Conservation (phyloP, 2,888 invertebrate species). For the Monochamus alternatus region DNA sequence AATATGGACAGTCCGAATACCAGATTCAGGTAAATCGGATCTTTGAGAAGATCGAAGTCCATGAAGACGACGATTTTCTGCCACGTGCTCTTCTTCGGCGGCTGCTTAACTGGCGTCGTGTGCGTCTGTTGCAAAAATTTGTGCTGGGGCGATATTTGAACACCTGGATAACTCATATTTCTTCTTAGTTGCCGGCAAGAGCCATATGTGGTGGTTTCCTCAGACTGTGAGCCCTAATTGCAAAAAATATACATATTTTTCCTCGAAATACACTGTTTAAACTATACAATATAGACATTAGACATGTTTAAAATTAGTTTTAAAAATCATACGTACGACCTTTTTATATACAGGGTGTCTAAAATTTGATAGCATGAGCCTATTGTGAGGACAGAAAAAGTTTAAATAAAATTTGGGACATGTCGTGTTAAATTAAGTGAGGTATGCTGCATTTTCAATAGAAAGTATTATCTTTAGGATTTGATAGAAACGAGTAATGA, state of each 20-base stretch:
- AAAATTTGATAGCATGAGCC: too few species aligned
- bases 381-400: too few species aligned
- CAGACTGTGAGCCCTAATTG: slow-evolving; percentile 43
- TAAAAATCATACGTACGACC: too few species aligned
- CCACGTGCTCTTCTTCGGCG: slow-evolving; percentile 64
- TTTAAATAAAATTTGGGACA: too few species aligned
- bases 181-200: slow-evolving; percentile 62
- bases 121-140: slow-evolving; percentile 60
- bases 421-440: too few species aligned
- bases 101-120: slow-evolving; percentile 49
- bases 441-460: too few species aligned
- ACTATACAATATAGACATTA: neutral
- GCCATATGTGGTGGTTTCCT: slow-evolving; percentile 37
- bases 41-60: slow-evolving; percentile 82
- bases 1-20: slow-evolving; percentile 82
- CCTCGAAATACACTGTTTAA: neutral
- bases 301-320: too few species aligned
- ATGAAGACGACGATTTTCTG: slow-evolving; percentile 75
- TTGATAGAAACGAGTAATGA: too few species aligned
- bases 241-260: neutral
- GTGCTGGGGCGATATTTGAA: slow-evolving; percentile 64
- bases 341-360: too few species aligned
- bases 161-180: slow-evolving; percentile 69
- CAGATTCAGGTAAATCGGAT: slow-evolving; percentile 82
- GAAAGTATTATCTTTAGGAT: too few species aligned